Base-by-base conservation (phyloP, 2,797 vertebrate genomes). In the Pseudotriccus pelzelni region DNA sequence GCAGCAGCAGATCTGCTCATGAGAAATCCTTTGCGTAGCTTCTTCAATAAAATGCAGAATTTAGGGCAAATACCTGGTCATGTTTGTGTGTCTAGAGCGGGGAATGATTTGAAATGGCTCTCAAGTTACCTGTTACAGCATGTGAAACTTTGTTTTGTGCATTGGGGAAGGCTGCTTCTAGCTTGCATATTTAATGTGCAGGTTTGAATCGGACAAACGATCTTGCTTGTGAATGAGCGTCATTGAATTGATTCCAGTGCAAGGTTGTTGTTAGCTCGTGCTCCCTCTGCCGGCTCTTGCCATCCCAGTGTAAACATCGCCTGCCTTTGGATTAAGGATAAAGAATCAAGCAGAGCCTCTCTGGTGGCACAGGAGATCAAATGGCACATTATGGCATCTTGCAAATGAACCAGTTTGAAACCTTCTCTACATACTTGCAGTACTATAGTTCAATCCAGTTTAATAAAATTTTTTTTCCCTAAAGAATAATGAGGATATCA, bases 261-360 rank as follows among this genome's bases (percentile, higher is more conserved):
- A 7, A 69, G 52, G 17, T 82, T 44, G 37, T n/a, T 32, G 49
- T 64, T 91, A 79, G 30, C 77, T 72, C 69, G 59, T 87, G 90
- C 96, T 94, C 96, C 94, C 93, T 94, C 97, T 97, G 89, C 94
- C 86, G 97, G 81, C 36, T 92, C 10, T 6, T 78, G 46, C 53
- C 27, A 7, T 30, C 39, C 55, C 19, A 7, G 1, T 6, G 13
- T 84, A 52, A 90, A 44, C 39, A 30, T 36, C 5, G 7, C 53
- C 23, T 85, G 49, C 52, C 18, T 55, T 36, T 22, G 36, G 21
- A 36, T 73, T 91, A 58, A 72, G 55, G 50, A 7, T 56, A 52
- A 73, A 75, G 63, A 59, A n/a, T 24, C 2, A 4, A 68, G 69
- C 37, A 36, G 43, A 69, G 34, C 28, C 50, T 76, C 15, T 7